Base-by-base conservation (phyloP, 1,140 invertebrate species). In the Monomorium pharaonis region DNA sequence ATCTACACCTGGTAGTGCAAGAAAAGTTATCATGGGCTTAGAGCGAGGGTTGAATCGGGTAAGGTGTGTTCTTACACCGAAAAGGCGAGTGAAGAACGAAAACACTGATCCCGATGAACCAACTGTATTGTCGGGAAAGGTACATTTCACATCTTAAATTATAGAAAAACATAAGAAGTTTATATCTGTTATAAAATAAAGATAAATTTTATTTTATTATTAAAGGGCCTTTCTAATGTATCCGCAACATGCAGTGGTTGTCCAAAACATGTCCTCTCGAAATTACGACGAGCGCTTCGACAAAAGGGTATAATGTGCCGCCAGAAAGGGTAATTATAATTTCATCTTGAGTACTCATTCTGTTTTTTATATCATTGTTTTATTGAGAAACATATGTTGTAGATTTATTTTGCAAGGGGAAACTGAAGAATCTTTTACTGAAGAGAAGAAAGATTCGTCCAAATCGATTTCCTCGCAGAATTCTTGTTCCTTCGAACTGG, bases 401-500 rank as follows among this genome's bases (percentile, higher is more conserved):
- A 97, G 97, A 78, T 97, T 96, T 88, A 96, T 95, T 3, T 91
- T 98, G 14, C 95, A 97, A 72, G 97, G 97, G 0, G 96, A 96
- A 93, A 93, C 96, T 14, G 95, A 96, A 86, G 92, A 89, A n/a
- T 75, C 58, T 2, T 84, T 77, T 67, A 69, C 44, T 58, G 91
- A 91, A 63, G 88, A 86, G 24, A 44, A 92, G 44, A 84, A 83
- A 54, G 54, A 88, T 1, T 90, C 65, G 18, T 90, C 51, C 78
- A 93, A 86, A 60, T 80, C 92, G 16, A 92, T 94, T 16, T 88
- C 90, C 0, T 87, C 92, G 2, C 88, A 91, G 75, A 97, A 90
- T 92, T 95, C 91, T 86, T 98, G 92, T 96, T 95, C 96, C 0
- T 98, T 98, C 94, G 97, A 98, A 92, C 92, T 98, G 75, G 98